phyloP scores from a whole-genome alignment of 1,140 invertebrate genomes.

The Magallana ariakensis region DNA sequence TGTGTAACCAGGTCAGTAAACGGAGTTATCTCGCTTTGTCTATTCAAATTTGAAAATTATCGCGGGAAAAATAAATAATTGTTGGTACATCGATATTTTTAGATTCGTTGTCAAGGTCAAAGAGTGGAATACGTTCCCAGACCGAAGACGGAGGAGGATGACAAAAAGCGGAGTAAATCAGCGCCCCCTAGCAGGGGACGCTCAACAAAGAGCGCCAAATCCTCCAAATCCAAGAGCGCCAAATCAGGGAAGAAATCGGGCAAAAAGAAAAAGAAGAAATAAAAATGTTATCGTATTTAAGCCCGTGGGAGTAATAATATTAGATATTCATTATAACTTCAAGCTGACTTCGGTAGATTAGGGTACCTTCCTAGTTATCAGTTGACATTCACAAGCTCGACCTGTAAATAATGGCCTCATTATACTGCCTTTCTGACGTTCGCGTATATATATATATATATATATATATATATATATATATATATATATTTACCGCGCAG shows the following conservation, averaged over 20 bases:
- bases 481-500: too few relatives aligned
- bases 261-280: conserved; percentile 52
- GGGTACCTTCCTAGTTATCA: too few relatives aligned
- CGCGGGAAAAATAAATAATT: background rate
- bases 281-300: background rate
- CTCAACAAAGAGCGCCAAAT: conserved; percentile 47
- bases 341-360: too few relatives aligned
- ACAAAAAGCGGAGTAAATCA: conserved; percentile 50
- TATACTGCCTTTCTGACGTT: too few relatives aligned
- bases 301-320: too few relatives aligned
- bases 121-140: conserved; percentile 57
- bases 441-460: too few relatives aligned
- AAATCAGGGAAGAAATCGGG: conserved; percentile 41
- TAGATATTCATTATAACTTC: too few relatives aligned
- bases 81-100: conserved; percentile 12
- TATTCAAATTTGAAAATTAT: background rate
- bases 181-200: conserved; percentile 37
- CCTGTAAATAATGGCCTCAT: too few relatives aligned
- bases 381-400: too few relatives aligned
- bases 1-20: conserved; percentile 68
- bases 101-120: conserved; percentile 64
- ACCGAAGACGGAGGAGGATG: conserved; percentile 47
- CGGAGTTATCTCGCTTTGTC: background rate
- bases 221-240: conserved; percentile 44
- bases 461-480: too few relatives aligned